Conservation (phyloP, 2,797 vertebrate species). For the Todus mexicanus region DNA sequence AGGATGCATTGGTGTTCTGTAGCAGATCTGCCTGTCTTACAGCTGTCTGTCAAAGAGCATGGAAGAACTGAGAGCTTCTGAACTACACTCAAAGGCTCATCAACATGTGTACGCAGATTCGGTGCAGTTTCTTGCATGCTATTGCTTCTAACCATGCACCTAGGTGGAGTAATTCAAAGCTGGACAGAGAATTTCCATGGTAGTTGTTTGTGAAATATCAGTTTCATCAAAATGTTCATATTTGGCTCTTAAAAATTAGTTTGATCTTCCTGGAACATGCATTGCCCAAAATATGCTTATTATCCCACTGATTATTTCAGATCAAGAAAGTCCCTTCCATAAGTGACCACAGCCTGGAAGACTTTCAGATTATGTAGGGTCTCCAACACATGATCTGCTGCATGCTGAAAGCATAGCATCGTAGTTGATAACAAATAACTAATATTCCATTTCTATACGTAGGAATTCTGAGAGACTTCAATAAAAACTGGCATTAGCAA, state of each 20-base stretch:
- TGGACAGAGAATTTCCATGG: background rate
- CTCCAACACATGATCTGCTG: background rate
- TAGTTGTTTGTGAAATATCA: background rate
- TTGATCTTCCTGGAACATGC: background rate
- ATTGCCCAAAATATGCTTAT: background rate
- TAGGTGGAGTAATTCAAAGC: background rate
- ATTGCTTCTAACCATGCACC: background rate
- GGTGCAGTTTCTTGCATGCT: background rate
- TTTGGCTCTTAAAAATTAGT: background rate
- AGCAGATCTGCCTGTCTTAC: background rate
- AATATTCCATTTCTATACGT: background rate
- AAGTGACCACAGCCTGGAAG: background rate
- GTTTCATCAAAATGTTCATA: background rate
- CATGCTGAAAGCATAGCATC: accelerated
- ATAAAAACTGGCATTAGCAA: background rate
- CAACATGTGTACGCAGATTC: background rate
- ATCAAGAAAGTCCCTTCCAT: background rate
- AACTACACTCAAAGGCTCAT: background rate
- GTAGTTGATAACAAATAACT: background rate
- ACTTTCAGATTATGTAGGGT: background rate
- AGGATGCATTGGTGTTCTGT: background rate
- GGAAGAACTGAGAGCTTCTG: background rate
- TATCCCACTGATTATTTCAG: background rate
- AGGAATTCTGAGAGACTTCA: background rate
- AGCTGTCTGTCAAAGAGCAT: background rate